Conservation (phyloP, 2,888 invertebrate genomes). For the Drosophila neotestacea region DNA sequence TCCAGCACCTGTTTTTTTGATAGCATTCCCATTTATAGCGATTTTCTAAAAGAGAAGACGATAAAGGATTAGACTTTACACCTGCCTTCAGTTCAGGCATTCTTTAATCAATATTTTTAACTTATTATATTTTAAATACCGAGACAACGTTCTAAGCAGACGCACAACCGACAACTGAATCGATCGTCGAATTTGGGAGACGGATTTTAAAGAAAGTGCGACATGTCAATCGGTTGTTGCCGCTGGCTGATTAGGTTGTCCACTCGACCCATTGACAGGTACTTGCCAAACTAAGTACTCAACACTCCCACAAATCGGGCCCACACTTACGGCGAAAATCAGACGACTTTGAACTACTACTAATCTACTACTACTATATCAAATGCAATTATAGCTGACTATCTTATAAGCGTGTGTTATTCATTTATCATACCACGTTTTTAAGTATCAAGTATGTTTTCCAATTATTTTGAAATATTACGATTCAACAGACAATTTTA, state of each 20-base stretch:
- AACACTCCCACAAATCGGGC: constrained; percentile 2
- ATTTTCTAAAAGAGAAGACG: constrained; percentile 33
- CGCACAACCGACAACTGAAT: constrained; percentile 46
- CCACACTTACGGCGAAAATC: background rate
- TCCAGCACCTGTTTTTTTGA: constrained; percentile 29
- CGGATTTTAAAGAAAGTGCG: constrained; percentile 25
- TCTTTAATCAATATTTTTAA: constrained; percentile 28
- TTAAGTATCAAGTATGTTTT: no score
- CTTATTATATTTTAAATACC: background rate
- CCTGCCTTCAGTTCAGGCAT: constrained; percentile 34
- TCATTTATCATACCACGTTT: constrained; percentile 19
- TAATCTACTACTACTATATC: constrained; percentile 59
- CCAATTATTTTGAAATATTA: background rate
- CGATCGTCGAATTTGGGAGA: constrained; percentile 14
- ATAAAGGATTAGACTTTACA: constrained; percentile 9
- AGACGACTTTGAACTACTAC: constrained; percentile 14
- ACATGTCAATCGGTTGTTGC: constrained; percentile 15
- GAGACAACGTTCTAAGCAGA: constrained; percentile 32
- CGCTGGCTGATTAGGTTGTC: constrained; percentile 40
- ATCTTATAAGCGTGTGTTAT: constrained; percentile 2
- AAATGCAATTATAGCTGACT: constrained; percentile 45
- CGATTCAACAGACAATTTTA: no score
- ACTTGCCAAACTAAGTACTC: constrained; percentile 1
- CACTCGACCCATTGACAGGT: constrained; percentile 53
- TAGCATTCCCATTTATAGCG: constrained; percentile 27